Evolutionary conservation across 1,140 invertebrate species (phyloP), one percentile per base, ranked within the genome.

Genomic region (Hermetia illucens): DNA sequence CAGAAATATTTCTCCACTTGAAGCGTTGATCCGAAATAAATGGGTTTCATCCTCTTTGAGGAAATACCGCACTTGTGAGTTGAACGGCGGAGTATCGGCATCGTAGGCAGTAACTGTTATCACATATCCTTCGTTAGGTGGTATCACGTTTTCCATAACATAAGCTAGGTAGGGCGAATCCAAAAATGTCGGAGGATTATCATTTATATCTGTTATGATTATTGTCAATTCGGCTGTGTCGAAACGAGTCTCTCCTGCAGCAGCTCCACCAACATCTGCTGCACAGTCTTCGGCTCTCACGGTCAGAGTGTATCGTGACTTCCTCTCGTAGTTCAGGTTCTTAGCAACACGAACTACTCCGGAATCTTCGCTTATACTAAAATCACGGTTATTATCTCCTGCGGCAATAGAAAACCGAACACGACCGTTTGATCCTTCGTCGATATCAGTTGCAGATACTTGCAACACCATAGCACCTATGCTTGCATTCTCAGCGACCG

Each of bases 301-400:
- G 0, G 74, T 83, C 38, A 97, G 59, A 15, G 77, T 63, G 51
- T 95, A 95, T 4, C 77, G 73, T 12, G 77, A 75, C 50, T 85
- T 83, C 12, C 90, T 71, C 61, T 96, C 92, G 58, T 80, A 95
- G 59, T 93, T 91, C 5, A 94, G 63, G 58, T 87, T 87, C 64
- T 90, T 90, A 5, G 85, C 82, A 1, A 94, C 83, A 32, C 85
- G 69, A 15, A 96, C 77, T 3, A 86, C 72, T 1, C 91, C 92
- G 1, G 81, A 79, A 52, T 93, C 85, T 61, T 91, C 83, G 31
- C 84, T 82, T 34, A 95, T 88, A 47, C 74, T 79, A 50, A 89
- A 93, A 58, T 93, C 87, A 24, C 83, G 72, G 62, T 91, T 91
- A 30, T 81, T 75, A 62, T 96, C 89, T 3, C 91, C 92, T n/a